Evolutionary conservation across 2,797 vertebrate genomes (phyloP), one percentile per base, ranked within the genome.

Genomic region (Amniataba percoides): DNA sequence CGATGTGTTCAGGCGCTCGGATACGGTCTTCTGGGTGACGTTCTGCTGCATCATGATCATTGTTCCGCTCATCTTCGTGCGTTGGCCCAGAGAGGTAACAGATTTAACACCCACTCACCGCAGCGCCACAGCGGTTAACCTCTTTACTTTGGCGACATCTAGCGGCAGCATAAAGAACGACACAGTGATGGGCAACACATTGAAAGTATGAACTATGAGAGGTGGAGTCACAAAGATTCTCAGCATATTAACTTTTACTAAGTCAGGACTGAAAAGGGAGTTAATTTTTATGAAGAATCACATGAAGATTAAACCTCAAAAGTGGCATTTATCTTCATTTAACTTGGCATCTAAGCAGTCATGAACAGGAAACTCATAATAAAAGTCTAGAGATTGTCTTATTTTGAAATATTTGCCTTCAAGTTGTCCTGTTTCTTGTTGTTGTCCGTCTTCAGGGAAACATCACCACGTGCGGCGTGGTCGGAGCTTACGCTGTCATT

Each of bases 61-160:
- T 1, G 85, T 97, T 16, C 97, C 97, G 0, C 82, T 97, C 2
- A 59, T 97, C 78, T 97, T 98, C 39, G 77, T 97, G 82, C 94
- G 96, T 43, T 97, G 96, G 93, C 96, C 96, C 6, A 95, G 96
- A 96, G 95, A 96, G 90, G 98, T 99, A 93, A 96, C 34, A 5
- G 23, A 63, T 39, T 40, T 16, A 18, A 18, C 11, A 42, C 21
- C 19, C 39, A 0, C 21, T 31, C 16, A 45, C 15, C 1, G 2
- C 23, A 23, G 58, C 0, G 4, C 2, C 2, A 21, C 1, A 7
- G 0, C n/a, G 7, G 21, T 53, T 18, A 15, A 23, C 5, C 3
- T 2, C 16, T 31, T 25, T 1, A 39, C 25, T 72, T 7, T 77
- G 70, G 60, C 5, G 1, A 0, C 81, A 77, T 68, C 75, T 71